Conservation (phyloP, 1,140 invertebrate genomes). For the Habropoda laboriosa region DNA sequence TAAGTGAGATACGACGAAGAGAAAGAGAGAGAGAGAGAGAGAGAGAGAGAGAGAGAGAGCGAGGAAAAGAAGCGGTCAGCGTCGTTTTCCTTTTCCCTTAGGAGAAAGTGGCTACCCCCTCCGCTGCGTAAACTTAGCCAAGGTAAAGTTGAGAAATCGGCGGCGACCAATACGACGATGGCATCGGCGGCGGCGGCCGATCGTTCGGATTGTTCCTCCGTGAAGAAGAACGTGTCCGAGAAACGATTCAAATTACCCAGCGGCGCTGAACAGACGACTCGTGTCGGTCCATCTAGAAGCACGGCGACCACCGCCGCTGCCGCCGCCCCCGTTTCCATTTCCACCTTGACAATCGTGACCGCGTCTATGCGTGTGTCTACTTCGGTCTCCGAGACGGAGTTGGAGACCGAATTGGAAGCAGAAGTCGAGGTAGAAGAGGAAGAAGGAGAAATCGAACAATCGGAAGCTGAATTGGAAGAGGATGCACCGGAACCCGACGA, state of each 20-base stretch:
- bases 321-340: conserved; percentile 67
- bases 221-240: conserved; percentile 88
- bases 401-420: background rate
- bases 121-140: conserved; percentile 94
- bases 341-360: conserved; percentile 1
- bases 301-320: too few relatives aligned
- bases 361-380: conserved; percentile 25
- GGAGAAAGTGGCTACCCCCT: conserved; percentile 95
- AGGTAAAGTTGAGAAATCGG: conserved; percentile 91
- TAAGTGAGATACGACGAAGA: conserved; percentile 80
- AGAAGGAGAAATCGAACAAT: conserved; percentile 68
- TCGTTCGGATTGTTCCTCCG: conserved; percentile 74
- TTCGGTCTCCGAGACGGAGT: background rate
- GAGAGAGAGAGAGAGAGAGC: too few relatives aligned
- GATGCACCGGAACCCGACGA: conserved; percentile 73
- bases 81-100: conserved; percentile 70
- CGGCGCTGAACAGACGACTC: conserved; percentile 38
- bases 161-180: conserved; percentile 62
- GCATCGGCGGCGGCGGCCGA: background rate
- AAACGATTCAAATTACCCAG: conserved; percentile 89
- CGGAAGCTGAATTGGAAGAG: conserved; percentile 43
- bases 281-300: conserved; percentile 62
- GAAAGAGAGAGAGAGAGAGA: too few relatives aligned
- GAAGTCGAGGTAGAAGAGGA: conserved; percentile 60
- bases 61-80: too few relatives aligned